Base-by-base conservation (phyloP, 2,797 vertebrate genomes). In the Psittacula derbiana region DNA sequence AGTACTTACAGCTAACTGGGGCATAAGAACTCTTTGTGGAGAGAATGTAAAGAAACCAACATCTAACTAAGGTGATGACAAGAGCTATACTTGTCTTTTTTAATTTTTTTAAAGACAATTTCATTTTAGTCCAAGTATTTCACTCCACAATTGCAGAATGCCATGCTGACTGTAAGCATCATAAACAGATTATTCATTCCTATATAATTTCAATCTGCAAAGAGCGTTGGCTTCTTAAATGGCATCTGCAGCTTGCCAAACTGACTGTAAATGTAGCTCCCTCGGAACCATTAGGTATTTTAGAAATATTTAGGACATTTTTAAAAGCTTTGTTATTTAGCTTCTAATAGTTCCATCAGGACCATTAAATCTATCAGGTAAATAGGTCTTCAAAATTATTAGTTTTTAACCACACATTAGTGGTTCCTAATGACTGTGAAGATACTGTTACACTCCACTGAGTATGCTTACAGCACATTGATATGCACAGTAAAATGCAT, bases 331-430 rank as follows among this genome's bases (percentile, higher is more conserved):
- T 80, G 70, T 95, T 94, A 86, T 96, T 96, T 92, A 90, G 82
- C 57, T 90, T 84, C 75, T 95, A 92, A 95, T 69, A n/a, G 86
- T 71, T 94, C 97, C 94, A 94, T 69, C 60, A 95, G 94, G 96
- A 72, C 79, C 50, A 93, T 95, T 97, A 96, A 95, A 97, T 88
- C 79, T 86, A 97, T 9, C 30, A 67, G 50, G 95, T 95, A 97
- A 97, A 91, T 41, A 96, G 88, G 80, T 64, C 91, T 97, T 95
- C 74, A 73, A 75, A 94, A 95, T 91, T 86, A 86, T 58, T 75
- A 74, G 94, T 93, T 92, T 94, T 96, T 87, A 94, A 74, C 90
- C 92, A 92, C 83, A 89, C 88, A 94, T 97, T 96, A 96, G 93
- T 79, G 71, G 69, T 73, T 86, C 74, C 62, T 95, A 93, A 96